A percentile compares a stretch with the other conserved stretches of the same genome.
phyloP scores from a whole-genome alignment of 2,797 vertebrate species.

The Melanotaenia nigrans region DNA sequence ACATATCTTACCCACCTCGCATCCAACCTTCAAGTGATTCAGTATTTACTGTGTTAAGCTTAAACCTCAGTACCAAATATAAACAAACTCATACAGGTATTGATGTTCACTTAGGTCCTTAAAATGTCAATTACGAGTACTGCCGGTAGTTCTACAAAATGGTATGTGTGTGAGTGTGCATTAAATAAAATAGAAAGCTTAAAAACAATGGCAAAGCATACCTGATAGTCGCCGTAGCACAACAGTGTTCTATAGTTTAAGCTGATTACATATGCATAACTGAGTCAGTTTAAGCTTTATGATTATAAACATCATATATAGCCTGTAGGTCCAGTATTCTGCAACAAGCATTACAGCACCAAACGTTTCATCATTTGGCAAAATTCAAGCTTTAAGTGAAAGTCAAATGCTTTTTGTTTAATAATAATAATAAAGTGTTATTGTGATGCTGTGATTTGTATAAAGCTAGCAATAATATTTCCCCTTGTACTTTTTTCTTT shows the following conservation, averaged over 20 bases:
- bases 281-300: constrained; percentile 86
- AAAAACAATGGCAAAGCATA: constrained; percentile 85
- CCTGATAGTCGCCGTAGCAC: constrained; percentile 87
- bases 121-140: constrained; percentile 78
- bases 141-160: constrained; percentile 79
- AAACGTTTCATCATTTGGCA: constrained; percentile 89
- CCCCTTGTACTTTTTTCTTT: constrained; percentile 76
- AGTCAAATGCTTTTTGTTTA: constrained; percentile 86
- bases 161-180: constrained; percentile 60
- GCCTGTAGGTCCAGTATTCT: constrained; percentile 89
- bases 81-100: constrained; percentile 78
- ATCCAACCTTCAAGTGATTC: constrained; percentile 81
- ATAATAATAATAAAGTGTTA: constrained; percentile 84
- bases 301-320: constrained; percentile 88
- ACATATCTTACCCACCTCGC: constrained; percentile 48
- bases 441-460: constrained; percentile 87
- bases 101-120: constrained; percentile 80
- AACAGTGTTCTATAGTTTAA: constrained; percentile 88
- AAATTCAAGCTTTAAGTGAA: constrained; percentile 91
- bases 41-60: constrained; percentile 63
- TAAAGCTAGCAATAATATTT: constrained; percentile 87
- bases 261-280: constrained; percentile 87
- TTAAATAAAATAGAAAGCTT: constrained; percentile 79
- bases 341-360: constrained; percentile 88
- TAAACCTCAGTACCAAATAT: constrained; percentile 84